phyloP scores from a whole-genome alignment of 2,888 invertebrate genomes.

The Chrysotoxum bicinctum region DNA sequence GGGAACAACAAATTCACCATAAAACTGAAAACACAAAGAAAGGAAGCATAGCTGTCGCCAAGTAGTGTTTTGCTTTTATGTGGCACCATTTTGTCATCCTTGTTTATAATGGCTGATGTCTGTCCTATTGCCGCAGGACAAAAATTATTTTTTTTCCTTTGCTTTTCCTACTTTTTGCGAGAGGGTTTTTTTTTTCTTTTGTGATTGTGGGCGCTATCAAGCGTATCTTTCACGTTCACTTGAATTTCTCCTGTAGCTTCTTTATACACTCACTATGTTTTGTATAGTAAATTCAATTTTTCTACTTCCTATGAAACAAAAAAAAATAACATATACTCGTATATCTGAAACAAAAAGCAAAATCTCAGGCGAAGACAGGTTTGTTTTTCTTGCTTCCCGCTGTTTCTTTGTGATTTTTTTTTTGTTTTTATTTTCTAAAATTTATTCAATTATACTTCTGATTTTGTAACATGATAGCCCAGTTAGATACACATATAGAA shows the following conservation, averaged over 20 bases:
- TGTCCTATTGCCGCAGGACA: conserved; percentile 59
- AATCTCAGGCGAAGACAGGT: conserved; percentile 14
- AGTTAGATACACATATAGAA: background rate
- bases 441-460: conserved; percentile 9
- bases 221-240: conserved; percentile 28
- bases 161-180: background rate
- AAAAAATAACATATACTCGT: too few relatives aligned
- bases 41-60: conserved; percentile 24
- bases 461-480: background rate
- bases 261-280: conserved; percentile 35
- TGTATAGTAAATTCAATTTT: conserved; percentile 47
- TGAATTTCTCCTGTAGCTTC: conserved; percentile 25
- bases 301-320: background rate
- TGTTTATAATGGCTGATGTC: conserved; percentile 51
- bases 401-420: conserved; percentile 35
- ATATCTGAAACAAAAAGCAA: too few relatives aligned
- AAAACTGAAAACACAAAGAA: conserved; percentile 30
- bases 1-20: conserved; percentile 54
- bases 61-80: conserved; percentile 65
- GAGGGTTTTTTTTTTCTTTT: conserved; percentile 6
- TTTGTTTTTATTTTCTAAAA: background rate
- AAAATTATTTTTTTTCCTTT: conserved; percentile 17
- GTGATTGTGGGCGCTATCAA: conserved; percentile 29
- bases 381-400: background rate
- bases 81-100: conserved; percentile 65